phyloP scores from a whole-genome alignment of 2,113 vertebrate genomes.

The Laterallus jamaicensis region DNA sequence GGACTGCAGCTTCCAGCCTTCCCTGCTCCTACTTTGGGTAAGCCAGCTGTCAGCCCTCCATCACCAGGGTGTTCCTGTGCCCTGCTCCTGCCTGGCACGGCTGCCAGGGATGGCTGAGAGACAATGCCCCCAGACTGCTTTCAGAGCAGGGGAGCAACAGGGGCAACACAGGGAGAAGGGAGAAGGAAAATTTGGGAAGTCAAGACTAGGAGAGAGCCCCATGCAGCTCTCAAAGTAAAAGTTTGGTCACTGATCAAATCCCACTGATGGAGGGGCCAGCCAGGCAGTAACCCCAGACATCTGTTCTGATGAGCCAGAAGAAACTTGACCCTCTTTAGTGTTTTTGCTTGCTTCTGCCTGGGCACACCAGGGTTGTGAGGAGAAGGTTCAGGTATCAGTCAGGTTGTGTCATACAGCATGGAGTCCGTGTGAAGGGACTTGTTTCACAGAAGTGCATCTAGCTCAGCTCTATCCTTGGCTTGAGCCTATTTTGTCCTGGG shows the following conservation, averaged over 20 bases:
- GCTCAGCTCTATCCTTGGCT: not conserved
- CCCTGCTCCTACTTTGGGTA: not conserved
- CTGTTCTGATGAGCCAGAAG: not conserved
- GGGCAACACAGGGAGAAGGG: not conserved
- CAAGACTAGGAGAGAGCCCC: not conserved
- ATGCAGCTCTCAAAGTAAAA: not conserved
- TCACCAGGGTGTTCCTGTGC: not conserved
- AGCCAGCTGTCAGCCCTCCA: not conserved
- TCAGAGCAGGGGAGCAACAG: not conserved
- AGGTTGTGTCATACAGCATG: not conserved
- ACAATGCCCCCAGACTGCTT: not conserved
- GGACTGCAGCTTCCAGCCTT: not conserved
- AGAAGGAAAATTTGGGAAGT: not conserved
- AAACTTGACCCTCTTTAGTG: not conserved
- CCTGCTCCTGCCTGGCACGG: not conserved
- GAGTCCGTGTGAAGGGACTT: rapidly evolving
- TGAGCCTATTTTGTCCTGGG: not conserved
- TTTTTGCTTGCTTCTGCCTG: not conserved
- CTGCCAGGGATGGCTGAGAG: not conserved
- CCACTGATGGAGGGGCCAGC: not conserved
- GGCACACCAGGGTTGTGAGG: not conserved
- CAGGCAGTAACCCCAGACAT: not conserved
- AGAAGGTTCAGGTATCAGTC: not conserved
- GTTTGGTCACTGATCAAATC: not conserved
- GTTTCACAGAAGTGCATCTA: not conserved